Evolutionary conservation across 2,113 vertebrate genomes (phyloP).

Genomic region (Serinus canaria): DNA sequence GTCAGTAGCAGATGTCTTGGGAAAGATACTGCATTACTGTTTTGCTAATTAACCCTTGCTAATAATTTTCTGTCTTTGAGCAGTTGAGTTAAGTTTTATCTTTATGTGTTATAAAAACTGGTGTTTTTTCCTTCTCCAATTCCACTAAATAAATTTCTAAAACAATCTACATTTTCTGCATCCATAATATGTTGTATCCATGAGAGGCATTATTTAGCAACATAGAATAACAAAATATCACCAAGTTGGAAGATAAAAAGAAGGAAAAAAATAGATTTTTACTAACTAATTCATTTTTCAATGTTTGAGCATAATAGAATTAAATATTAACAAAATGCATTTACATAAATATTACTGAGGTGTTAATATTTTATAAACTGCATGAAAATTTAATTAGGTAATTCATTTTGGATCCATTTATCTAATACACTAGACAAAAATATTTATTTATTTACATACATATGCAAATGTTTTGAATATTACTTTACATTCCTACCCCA

Average conservation of each 20-base stretch:
- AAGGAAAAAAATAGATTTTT: not conserved
- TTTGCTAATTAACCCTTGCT: not conserved
- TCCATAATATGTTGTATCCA: rapidly evolving
- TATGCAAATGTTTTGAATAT: not conserved
- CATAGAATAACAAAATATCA: not conserved
- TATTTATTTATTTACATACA: not conserved
- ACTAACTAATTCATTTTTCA: not conserved
- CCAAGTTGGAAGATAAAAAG: not conserved
- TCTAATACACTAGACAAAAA: not conserved
- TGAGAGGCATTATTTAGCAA: not conserved
- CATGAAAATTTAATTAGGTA: not conserved
- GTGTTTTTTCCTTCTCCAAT: not conserved
- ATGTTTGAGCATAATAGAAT: not conserved
- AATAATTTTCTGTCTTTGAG: not conserved
- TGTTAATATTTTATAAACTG: not conserved
- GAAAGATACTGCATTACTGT: not conserved
- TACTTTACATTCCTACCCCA: not conserved
- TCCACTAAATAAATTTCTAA: not conserved
- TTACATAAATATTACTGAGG: not conserved
- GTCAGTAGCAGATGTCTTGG: not conserved
- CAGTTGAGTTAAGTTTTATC: not conserved
- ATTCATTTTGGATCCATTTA: not conserved
- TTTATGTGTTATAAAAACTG: not conserved
- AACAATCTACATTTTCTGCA: not conserved
- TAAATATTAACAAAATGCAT: not conserved